Percentiles rank a stretch among this genome's conserved stretches.
Conservation (phyloP, 2,113 vertebrate species). For the Pionites leucogaster region DNA sequence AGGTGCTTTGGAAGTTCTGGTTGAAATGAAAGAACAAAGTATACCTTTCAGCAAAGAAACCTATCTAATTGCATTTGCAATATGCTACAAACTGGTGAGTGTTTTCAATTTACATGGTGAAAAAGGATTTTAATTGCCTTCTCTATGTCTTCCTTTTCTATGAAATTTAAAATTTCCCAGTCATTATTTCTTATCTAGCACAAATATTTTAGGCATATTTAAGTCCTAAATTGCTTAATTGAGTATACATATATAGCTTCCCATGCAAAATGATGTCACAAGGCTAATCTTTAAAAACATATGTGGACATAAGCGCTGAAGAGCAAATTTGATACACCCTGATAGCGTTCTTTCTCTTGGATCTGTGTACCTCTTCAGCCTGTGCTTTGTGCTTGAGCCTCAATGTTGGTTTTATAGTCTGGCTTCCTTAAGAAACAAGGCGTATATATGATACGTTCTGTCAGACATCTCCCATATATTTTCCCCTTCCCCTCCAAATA, state of each 20-base stretch:
- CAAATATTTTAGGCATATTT: neutral
- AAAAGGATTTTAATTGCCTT: neutral
- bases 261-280: neutral
- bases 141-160: neutral
- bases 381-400: neutral
- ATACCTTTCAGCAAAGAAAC: constrained; percentile 85
- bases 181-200: neutral
- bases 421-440: neutral
- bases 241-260: neutral
- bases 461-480: neutral
- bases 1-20: constrained; percentile 87
- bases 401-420: neutral
- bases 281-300: neutral
- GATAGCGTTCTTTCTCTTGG: neutral
- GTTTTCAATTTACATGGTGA: neutral
- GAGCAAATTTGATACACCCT: neutral
- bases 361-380: neutral
- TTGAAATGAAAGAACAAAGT: constrained; percentile 84
- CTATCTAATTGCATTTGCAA: constrained; percentile 80
- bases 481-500: neutral
- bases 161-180: neutral
- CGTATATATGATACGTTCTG: neutral
- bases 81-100: constrained; percentile 91
- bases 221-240: neutral
- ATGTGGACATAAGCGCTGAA: neutral